phyloP scores from a whole-genome alignment of 2,113 vertebrate genomes.

The Bubo bubo region DNA sequence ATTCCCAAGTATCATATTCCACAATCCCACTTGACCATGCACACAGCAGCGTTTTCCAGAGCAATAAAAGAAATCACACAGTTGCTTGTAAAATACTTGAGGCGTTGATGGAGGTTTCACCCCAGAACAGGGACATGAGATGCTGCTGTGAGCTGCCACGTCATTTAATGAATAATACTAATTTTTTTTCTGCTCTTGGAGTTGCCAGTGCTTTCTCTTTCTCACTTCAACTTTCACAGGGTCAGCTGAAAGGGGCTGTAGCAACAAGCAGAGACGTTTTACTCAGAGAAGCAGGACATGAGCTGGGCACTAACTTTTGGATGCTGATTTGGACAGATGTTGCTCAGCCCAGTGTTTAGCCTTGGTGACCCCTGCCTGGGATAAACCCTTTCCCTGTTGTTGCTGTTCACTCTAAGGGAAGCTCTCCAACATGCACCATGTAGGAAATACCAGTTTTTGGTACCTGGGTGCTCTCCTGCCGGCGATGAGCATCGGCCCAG shows the following conservation, averaged over 20 bases:
- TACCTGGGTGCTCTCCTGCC: background rate
- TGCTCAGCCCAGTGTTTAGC: background rate
- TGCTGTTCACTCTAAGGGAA: background rate
- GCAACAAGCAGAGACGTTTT: background rate
- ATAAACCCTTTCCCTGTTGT: fast-evolving
- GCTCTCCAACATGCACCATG: fast-evolving
- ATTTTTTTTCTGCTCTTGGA: background rate
- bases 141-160: background rate
- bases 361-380: background rate
- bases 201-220: background rate
- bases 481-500: fast-evolving
- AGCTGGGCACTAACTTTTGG: background rate
- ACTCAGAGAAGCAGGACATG: fast-evolving
- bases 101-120: background rate
- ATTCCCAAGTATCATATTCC: background rate
- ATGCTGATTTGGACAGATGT: background rate
- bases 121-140: background rate
- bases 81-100: background rate
- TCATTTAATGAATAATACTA: background rate
- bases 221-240: background rate
- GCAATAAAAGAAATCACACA: background rate
- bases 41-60: background rate
- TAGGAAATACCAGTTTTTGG: fast-evolving
- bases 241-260: background rate
- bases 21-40: background rate